Evolutionary conservation across 2,797 vertebrate species (phyloP), one percentile per base, ranked within the genome.

Genomic region (Eulemur mongoz): DNA sequence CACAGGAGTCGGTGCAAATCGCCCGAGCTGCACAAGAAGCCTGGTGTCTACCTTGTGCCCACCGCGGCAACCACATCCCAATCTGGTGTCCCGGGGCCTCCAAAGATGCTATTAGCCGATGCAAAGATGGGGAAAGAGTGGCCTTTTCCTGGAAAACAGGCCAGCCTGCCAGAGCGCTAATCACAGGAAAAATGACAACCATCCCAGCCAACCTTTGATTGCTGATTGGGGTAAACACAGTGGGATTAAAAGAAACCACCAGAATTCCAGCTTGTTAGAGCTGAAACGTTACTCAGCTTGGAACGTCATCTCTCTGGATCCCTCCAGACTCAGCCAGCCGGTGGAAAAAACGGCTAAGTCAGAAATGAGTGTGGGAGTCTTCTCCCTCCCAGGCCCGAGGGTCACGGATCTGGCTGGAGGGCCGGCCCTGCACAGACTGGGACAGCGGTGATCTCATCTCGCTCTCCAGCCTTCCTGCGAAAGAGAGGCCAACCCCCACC

Each of bases 161-260:
- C 93, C 0, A 0, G 89, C 22, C 93, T 89, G 96, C 96, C 96
- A 94, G 87, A 27, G 45, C 14, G 0, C 80, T 75, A 27, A 84
- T 97, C 95, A 72, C 95, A 70, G 93, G 67, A 84, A 69, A 81
- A 75, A 96, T 50, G 93, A 93, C 92, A 75, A 38, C 54, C 83
- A 48, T 38, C 72, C 86, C 13, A 2, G 81, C 80, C 95, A 80
- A 40, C 82, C 93, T 95, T 73, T 79, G n/a, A 54, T 85, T 4
- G 27, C 95, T 94, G 97, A 98, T 93, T 97, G 94, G 97, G 91
- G 86, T 97, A 96, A 98, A 97, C 97, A 96, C 96, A 96, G 89
- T 23, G 89, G 96, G 93, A 95, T 96, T 96, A 89, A 54, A 81
- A 94, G 93, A 87, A 97, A 92, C 96, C 96, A 69, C 95, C 91